Conservation (phyloP, 2,797 vertebrate genomes). For the Picus viridis region DNA sequence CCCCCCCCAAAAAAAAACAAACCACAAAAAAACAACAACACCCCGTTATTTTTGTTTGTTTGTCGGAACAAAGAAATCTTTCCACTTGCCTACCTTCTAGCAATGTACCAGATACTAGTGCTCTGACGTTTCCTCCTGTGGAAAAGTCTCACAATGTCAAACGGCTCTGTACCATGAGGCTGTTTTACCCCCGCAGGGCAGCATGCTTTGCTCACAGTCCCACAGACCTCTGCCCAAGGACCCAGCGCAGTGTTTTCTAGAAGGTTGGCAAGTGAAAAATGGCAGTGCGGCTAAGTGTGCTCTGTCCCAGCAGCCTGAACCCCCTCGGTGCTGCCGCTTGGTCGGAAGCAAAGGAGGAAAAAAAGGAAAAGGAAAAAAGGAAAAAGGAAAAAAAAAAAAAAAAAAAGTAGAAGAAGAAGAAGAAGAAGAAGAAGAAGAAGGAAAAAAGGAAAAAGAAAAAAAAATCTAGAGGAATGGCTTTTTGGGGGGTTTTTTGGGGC, state of each 20-base stretch:
- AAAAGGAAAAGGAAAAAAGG: background rate
- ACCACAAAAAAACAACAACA: too few species aligned
- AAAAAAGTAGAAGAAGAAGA: background rate
- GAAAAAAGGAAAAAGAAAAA: background rate
- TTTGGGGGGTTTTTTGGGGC: too few species aligned
- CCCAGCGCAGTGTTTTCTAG: slow-evolving; percentile 78
- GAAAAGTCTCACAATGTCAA: slow-evolving; percentile 81
- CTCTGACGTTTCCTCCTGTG: slow-evolving; percentile 79
- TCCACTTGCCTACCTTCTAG: slow-evolving; percentile 82
- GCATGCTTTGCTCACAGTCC: slow-evolving; percentile 77
- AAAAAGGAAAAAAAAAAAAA: background rate
- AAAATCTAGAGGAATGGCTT: slow-evolving; percentile 40
- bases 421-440: background rate
- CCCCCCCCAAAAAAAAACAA: slow-evolving; percentile 41
- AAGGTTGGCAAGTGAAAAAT: slow-evolving; percentile 83
- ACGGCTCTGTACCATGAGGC: slow-evolving; percentile 74
- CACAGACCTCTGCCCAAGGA: slow-evolving; percentile 71
- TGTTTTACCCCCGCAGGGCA: slow-evolving; percentile 73
- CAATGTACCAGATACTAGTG: slow-evolving; percentile 80
- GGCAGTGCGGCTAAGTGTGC: slow-evolving; percentile 77
- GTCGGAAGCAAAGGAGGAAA: slow-evolving; percentile 51
- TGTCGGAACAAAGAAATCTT: slow-evolving; percentile 79
- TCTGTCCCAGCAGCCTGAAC: slow-evolving; percentile 71
- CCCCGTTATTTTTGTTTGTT: slow-evolving; percentile 75
- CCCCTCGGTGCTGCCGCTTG: slow-evolving; percentile 62